A percentile compares a stretch with the other conserved stretches of the same genome.
phyloP scores from a whole-genome alignment of 35 echinoderm and acorn worm genomes.

The Ptychodera flava region DNA sequence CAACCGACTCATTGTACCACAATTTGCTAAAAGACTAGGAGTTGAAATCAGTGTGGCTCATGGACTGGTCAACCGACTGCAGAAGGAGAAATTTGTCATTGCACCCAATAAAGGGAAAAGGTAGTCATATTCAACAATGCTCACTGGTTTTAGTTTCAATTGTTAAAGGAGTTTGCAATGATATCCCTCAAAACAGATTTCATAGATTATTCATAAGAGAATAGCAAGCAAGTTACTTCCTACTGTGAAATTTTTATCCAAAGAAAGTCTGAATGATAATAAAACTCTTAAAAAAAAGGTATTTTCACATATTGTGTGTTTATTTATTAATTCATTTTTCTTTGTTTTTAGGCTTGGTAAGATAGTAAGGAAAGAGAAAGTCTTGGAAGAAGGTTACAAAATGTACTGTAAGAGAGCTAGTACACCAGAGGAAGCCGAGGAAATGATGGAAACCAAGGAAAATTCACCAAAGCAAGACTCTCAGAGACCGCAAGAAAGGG shows the following conservation, averaged over 20 bases:
- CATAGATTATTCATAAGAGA: too few relatives aligned
- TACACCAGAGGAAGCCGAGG: background rate
- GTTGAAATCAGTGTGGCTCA: conserved; percentile 73
- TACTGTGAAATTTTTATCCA: background rate
- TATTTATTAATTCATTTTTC: too few relatives aligned
- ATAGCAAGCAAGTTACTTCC: background rate
- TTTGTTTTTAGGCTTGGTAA: conserved; percentile 55
- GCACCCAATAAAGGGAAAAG: conserved; percentile 71
- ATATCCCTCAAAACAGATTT: background rate
- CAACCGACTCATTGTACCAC: conserved; percentile 42
- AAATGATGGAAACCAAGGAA: conserved; percentile 7
- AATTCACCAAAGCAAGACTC: background rate
- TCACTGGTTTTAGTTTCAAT: background rate
- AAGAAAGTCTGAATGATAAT: background rate
- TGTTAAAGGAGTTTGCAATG: background rate
- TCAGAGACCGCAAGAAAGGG: background rate
- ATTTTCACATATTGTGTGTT: background rate
- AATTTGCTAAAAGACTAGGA: conserved; percentile 56
- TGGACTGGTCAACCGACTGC: conserved; percentile 67
- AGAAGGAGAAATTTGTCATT: conserved; percentile 72
- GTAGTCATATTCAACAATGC: conserved; percentile 17
- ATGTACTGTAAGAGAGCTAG: conserved; percentile 38
- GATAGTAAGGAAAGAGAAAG: conserved; percentile 48
- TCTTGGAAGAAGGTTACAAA: conserved; percentile 36
- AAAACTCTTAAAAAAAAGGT: background rate